These are phyloP conservation scores for Halyomorpha halys DNA, from an alignment of 1,140 invertebrate genomes.

Conservation along the genomic window DNA sequence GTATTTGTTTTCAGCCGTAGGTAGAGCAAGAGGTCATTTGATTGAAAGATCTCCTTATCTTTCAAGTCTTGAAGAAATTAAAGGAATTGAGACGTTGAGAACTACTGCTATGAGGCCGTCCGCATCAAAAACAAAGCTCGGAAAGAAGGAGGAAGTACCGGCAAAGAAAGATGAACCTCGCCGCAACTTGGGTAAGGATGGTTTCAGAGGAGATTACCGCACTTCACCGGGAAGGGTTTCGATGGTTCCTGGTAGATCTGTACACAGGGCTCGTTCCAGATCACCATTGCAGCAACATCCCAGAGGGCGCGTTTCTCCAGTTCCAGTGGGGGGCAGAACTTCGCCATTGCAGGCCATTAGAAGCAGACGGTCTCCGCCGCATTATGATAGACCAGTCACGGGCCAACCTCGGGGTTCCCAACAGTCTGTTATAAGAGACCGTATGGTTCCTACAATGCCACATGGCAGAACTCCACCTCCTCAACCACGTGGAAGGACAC, in stretches of 20 bases:
- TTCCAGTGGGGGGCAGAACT: not conserved
- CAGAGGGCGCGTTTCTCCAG: not conserved
- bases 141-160: not conserved
- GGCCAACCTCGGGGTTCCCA: too few relatives aligned
- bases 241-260: not conserved
- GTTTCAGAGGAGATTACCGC: not conserved
- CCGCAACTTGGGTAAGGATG: not conserved
- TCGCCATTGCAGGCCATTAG: not conserved
- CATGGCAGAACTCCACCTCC: not conserved
- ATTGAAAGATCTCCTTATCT: slow-evolving; percentile 19
- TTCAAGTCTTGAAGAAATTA: not conserved
- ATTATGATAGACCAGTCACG: too few relatives aligned
- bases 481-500: not conserved
- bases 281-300: not conserved
- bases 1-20: slow-evolving; percentile 20
- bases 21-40: slow-evolving; percentile 13
- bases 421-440: not conserved
- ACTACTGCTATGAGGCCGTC: not conserved
- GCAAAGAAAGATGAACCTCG: not conserved
- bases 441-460: not conserved
- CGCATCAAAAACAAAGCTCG: not conserved
- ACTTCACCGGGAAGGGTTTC: not conserved
- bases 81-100: not conserved
- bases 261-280: not conserved
- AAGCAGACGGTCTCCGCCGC: not conserved